A percentile compares a stretch with the other conserved stretches of the same genome.
phyloP scores from a whole-genome alignment of 2,797 vertebrate species.

The Phalanger gymnotis region DNA sequence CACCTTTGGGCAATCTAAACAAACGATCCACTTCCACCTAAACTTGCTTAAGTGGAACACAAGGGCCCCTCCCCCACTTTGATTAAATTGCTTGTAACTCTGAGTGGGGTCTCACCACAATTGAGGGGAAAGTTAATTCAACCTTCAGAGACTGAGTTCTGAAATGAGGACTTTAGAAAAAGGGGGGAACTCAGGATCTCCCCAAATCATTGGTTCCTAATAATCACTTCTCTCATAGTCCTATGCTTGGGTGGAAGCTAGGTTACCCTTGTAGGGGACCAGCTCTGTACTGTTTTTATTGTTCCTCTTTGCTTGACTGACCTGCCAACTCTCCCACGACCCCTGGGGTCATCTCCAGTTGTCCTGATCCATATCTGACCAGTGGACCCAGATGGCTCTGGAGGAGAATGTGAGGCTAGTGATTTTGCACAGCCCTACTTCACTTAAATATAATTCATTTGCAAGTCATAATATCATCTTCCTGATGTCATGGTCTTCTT shows the following conservation, averaged over 20 bases:
- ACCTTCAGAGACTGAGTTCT: not conserved
- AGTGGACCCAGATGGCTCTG: too few relatives aligned
- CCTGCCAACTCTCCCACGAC: not conserved
- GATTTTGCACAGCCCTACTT: too few relatives aligned
- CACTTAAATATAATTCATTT: too few relatives aligned
- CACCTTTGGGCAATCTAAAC: too few relatives aligned
- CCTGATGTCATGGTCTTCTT: too few relatives aligned
- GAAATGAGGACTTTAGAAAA: too few relatives aligned
- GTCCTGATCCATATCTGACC: too few relatives aligned
- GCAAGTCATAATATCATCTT: too few relatives aligned
- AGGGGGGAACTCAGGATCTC: not conserved
- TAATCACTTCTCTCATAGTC: not conserved
- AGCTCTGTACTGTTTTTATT: not conserved
- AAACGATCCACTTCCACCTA: too few relatives aligned
- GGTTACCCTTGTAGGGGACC: not conserved
- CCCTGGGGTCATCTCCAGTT: not conserved
- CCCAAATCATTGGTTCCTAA: not conserved
- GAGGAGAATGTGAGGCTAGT: too few relatives aligned
- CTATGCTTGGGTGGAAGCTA: not conserved
- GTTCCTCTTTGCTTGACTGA: not conserved
- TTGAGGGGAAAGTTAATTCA: not conserved
- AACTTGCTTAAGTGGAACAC: not conserved
- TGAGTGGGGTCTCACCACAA: not conserved
- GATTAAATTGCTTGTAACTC: not conserved
- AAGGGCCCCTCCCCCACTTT: not conserved